phyloP scores from a whole-genome alignment of 2,113 vertebrate species.

The Microtus pennsylvanicus region DNA sequence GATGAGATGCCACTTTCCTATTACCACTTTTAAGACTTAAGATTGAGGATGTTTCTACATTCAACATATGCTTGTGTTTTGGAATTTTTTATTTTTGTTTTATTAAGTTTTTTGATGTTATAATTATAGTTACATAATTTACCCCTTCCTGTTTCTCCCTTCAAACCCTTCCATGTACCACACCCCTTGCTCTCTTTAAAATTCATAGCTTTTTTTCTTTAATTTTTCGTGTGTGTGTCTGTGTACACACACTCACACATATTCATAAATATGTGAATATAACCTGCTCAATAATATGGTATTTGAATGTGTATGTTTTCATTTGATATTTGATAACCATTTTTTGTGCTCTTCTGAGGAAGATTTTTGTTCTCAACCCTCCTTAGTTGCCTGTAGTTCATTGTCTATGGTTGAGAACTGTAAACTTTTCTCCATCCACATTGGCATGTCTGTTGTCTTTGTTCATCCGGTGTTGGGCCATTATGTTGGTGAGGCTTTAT shows the following conservation, averaged over 20 bases:
- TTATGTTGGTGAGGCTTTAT: not conserved
- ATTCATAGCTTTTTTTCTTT: not conserved
- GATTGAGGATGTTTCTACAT: not conserved
- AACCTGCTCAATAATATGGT: not conserved
- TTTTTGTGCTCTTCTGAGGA: not conserved
- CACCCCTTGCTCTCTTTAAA: not conserved
- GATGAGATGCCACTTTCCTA: not conserved
- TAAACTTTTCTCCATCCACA: not conserved
- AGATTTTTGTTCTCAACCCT: not conserved
- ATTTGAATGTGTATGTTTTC: not conserved
- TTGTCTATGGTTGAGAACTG: not conserved
- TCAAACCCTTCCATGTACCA: not conserved
- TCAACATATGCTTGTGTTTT: not conserved
- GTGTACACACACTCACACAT: not conserved
- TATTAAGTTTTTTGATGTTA: not conserved
- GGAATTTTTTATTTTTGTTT: not conserved
- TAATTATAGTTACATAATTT: not conserved
- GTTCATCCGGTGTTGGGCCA: not conserved
- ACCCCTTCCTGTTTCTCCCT: not conserved
- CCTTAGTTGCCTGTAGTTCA: not conserved
- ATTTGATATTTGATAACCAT: not conserved
- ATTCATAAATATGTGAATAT: not conserved
- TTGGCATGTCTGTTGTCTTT: not conserved
- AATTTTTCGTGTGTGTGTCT: not conserved
- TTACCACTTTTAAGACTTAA: not conserved